A percentile compares a stretch with the other conserved stretches of the same genome.
Evolutionary conservation across 2,113 vertebrate species (phyloP).

Genomic region (Prolemur simus): DNA sequence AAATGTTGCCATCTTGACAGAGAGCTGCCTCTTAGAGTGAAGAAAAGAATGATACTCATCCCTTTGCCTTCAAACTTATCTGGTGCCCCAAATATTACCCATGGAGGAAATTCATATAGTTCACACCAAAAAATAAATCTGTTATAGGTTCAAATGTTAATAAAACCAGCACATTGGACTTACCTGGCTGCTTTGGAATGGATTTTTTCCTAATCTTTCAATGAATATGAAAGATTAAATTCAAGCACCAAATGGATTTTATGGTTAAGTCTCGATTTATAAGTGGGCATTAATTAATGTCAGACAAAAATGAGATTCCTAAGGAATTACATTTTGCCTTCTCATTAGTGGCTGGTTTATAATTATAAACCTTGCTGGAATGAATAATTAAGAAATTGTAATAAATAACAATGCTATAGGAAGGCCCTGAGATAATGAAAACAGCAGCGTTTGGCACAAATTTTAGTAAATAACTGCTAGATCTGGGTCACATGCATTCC

Average conservation of each 20-base stretch:
- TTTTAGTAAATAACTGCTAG: slow-evolving; percentile 58
- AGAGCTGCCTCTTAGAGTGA: slow-evolving; percentile 68
- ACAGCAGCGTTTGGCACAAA: slow-evolving; percentile 28
- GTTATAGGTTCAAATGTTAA: rapidly evolving
- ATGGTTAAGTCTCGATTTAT: slow-evolving; percentile 75
- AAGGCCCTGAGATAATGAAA: slow-evolving; percentile 69
- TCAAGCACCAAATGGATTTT: slow-evolving; percentile 66
- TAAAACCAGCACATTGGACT: background rate
- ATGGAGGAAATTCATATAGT: background rate
- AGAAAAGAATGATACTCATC: slow-evolving; percentile 42
- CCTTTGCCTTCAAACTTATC: slow-evolving; percentile 20
- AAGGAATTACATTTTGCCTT: slow-evolving; percentile 80
- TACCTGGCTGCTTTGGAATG: background rate
- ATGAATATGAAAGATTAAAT: slow-evolving; percentile 65
- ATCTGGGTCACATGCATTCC: background rate
- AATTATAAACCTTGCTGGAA: slow-evolving; percentile 82
- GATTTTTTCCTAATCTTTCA: slow-evolving; percentile 41
- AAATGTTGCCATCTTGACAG: slow-evolving; percentile 66
- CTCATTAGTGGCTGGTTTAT: slow-evolving; percentile 79
- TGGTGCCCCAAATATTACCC: background rate
- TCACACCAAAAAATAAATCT: background rate
- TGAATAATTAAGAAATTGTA: slow-evolving; percentile 81
- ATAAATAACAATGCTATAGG: slow-evolving; percentile 73
- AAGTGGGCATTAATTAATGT: slow-evolving; percentile 81
- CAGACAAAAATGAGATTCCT: slow-evolving; percentile 80